Base-by-base conservation (phyloP, 1,140 invertebrate genomes). In the Thaumatotibia leucotreta region DNA sequence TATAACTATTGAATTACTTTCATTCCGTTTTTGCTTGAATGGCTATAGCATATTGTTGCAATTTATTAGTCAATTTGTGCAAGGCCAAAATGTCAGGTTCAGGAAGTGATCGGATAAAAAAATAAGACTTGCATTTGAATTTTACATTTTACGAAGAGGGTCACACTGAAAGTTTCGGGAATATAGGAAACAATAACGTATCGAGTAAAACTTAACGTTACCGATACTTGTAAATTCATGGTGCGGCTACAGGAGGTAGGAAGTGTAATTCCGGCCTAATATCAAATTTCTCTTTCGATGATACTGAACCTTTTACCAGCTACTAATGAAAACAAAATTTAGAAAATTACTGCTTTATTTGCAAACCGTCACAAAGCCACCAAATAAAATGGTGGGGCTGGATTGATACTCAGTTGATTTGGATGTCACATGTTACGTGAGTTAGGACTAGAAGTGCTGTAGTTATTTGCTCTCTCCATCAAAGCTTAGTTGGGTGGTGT, bases 321-420 rank as follows among this genome's bases (percentile, higher is more conserved):
- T 35, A 33, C 31, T 29, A 65, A 64, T 10, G 10, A 50, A 61
- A 58, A 31, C 17, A 35, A 62, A 67, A 67, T 9, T 22, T 32
- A 52, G 32, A n/a, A 62, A 24, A 20, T 67, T 45, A 71, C 58
- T 45, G 29, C 27, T 65, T 68, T 75, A 74, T 69, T 74, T 67
- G 24, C 70, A 74, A 27, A 64, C 73, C 70, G 65, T 79, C 73
- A 77, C 17, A 68, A 76, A 65, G 70, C 61, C 70, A n/a, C 63
- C 65, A 65, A 62, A 22, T 52, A 65, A 68, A 45, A 17, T 45
- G 39, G 39, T 68, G 54, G 65, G 63, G 32, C 23, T 65, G 8
- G 27, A 29, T 27, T 58, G 33, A 2, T 31, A n/a, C 22, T 11
- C 10, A 27, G 22, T 14, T 35, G 14, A n/a, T 31, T 54, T 33